Evolutionary conservation across 2,113 vertebrate genomes (phyloP).

Genomic region (Eulacestoma nigropectus): DNA sequence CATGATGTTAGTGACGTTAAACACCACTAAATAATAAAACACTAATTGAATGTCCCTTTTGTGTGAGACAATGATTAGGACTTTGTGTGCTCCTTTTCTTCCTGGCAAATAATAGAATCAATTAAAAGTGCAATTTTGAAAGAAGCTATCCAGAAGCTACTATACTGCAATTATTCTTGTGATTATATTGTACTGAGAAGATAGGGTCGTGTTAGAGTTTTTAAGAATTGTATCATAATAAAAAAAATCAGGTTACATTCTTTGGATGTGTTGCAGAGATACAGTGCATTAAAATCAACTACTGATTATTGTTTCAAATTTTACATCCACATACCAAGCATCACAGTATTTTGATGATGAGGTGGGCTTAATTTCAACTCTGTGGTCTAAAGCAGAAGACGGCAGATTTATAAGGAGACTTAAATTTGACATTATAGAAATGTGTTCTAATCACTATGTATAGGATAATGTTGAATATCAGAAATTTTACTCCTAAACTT

Average conservation of each 20-base stretch:
- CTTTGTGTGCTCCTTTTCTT: neutral
- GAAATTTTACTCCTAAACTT: neutral
- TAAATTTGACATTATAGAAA: neutral
- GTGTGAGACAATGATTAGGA: neutral
- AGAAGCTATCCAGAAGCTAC: neutral
- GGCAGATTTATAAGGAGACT: neutral
- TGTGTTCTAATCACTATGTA: neutral
- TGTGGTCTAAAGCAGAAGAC: neutral
- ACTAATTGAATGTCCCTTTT: neutral
- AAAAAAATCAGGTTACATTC: neutral
- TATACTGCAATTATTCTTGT: neutral
- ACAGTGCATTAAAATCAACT: neutral
- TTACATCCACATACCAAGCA: neutral
- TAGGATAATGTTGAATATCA: neutral
- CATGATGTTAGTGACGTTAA: neutral
- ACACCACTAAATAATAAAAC: neutral
- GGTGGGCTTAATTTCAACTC: neutral
- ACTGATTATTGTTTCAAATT: neutral
- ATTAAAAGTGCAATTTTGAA: neutral
- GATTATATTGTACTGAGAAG: neutral
- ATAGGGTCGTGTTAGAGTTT: neutral
- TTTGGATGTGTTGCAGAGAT: neutral
- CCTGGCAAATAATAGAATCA: neutral
- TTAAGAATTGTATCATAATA: neutral
- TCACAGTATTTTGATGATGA: neutral